Percentiles rank a stretch among this genome's conserved stretches.
These are phyloP conservation scores for Hemibagrus wyckioides DNA, from an alignment of 2,113 vertebrate genomes.

Conservation along the genomic window DNA sequence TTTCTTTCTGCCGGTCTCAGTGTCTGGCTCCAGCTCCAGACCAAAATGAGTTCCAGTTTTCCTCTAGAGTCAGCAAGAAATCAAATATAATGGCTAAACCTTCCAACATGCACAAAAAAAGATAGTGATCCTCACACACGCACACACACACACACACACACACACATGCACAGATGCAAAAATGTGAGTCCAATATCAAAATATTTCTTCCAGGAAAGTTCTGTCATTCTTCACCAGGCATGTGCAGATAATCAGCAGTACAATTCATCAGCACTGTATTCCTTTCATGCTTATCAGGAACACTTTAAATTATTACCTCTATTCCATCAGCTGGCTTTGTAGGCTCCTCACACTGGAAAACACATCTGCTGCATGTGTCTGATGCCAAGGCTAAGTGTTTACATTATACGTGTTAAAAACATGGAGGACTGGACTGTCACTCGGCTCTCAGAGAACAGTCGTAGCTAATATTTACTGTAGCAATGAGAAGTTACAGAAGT, in stretches of 20 bases:
- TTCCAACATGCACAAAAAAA: constrained; percentile 26
- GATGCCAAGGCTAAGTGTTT: background rate
- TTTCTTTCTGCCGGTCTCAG: constrained; percentile 11
- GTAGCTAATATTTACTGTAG: background rate
- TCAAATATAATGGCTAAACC: constrained; percentile 61
- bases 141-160: constrained; percentile 28
- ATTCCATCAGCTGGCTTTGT: background rate
- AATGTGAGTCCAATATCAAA: background rate
- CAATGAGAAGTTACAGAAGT: too few relatives aligned
- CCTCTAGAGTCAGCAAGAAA: constrained; percentile 73
- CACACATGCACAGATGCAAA: background rate
- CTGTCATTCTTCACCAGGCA: constrained; percentile 1
- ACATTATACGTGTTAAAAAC: background rate
- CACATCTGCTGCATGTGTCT: background rate
- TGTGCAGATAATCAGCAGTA: background rate
- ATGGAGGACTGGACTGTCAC: background rate
- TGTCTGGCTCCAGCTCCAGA: constrained; percentile 44
- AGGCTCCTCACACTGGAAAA: background rate
- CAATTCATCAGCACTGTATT: background rate
- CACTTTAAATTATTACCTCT: background rate
- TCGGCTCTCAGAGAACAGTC: background rate
- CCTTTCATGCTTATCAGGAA: background rate
- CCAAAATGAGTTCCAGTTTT: constrained; percentile 62
- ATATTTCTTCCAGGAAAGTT: background rate
- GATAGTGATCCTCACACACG: constrained; percentile 32